Conservation (phyloP, 2,888 invertebrate genomes). For the Loripinus fragilis region DNA sequence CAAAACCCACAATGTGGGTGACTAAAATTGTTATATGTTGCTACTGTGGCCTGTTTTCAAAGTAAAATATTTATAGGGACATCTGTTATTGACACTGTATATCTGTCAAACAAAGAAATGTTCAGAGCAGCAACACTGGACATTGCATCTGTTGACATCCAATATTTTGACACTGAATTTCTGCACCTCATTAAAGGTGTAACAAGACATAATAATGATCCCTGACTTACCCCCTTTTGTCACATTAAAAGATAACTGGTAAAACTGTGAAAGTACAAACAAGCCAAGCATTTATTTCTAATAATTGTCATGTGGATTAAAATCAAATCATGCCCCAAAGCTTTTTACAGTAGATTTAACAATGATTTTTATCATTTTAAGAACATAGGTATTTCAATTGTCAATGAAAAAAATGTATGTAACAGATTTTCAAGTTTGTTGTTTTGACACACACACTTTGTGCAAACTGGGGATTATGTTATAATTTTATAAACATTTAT, state of each 20-base stretch:
- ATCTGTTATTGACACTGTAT: conserved; percentile 12
- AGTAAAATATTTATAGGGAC: too few species aligned
- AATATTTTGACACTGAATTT: background rate
- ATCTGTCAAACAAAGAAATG: background rate
- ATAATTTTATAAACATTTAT: conserved; percentile 30
- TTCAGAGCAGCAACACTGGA: background rate
- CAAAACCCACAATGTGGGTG: too few species aligned
- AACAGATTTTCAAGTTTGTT: conserved; percentile 27
- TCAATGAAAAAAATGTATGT: conserved; percentile 1
- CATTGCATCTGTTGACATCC: conserved; percentile 7
- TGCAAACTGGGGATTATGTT: conserved; percentile 15
- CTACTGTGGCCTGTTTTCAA: too few species aligned
- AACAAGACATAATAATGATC: conserved; percentile 5
- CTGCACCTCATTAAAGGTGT: background rate
- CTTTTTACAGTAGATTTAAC: conserved; percentile 31
- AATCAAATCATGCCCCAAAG: conserved; percentile 40
- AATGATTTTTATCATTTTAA: conserved; percentile 52
- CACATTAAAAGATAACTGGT: conserved; percentile 27
- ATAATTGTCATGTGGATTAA: conserved; percentile 57
- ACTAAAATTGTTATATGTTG: too few species aligned
- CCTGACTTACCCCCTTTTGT: conserved; percentile 11
- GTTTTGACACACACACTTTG: conserved; percentile 35
- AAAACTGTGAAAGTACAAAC: conserved; percentile 46
- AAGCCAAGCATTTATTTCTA: conserved; percentile 41
- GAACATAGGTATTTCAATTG: conserved; percentile 31